phyloP scores from a whole-genome alignment of 2,888 invertebrate species.

The Plemyria rubiginata region DNA sequence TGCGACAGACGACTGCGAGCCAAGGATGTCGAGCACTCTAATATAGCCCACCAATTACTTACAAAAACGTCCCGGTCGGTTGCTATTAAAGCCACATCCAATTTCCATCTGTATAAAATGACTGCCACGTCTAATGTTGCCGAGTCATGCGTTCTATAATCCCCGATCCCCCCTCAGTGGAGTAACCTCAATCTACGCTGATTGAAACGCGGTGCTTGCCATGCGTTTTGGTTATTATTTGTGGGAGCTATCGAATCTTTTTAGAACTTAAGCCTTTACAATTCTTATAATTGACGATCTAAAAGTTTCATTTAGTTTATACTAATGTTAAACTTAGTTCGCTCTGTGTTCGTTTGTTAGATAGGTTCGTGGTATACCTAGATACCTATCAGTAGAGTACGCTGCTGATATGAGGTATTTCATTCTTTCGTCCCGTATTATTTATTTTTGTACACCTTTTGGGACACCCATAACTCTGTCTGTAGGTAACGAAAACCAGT shows the following conservation, averaged over 20 bases:
- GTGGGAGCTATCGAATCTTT: constrained; percentile 25
- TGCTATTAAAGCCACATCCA: constrained; percentile 67
- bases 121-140: constrained; percentile 68
- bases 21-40: constrained; percentile 37
- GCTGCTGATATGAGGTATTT: too few relatives aligned
- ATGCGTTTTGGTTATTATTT: constrained; percentile 57
- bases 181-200: constrained; percentile 70
- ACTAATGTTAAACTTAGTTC: not conserved
- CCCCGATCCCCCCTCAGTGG: constrained; percentile 43
- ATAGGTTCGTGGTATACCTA: too few relatives aligned
- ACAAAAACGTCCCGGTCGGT: constrained; percentile 55
- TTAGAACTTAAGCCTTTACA: not conserved
- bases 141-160: constrained; percentile 77
- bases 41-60: constrained; percentile 54
- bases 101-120: constrained; percentile 72
- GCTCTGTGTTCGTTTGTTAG: too few relatives aligned
- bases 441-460: not conserved
- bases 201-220: constrained; percentile 75
- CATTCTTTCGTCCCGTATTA: too few relatives aligned
- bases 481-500: not conserved
- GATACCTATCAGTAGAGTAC: too few relatives aligned
- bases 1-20: constrained; percentile 14
- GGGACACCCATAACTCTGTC: too few relatives aligned
- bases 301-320: not conserved
- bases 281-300: not conserved